Conservation (phyloP, 2,888 invertebrate genomes). For the Yponomeuta malinellus region DNA sequence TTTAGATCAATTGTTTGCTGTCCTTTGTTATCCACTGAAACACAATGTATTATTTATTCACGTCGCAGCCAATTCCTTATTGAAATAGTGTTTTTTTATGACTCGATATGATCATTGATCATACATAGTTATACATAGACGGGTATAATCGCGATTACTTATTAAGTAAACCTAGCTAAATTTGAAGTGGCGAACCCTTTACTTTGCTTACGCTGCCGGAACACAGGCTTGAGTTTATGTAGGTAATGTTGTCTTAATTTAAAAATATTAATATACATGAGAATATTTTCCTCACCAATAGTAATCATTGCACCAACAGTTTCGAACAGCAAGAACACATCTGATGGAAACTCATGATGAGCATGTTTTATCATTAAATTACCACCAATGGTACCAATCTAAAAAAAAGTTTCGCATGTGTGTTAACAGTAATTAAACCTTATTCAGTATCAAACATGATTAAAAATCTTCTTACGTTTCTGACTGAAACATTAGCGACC, state of each 20-base stretch:
- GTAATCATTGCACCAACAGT: slow-evolving; percentile 59
- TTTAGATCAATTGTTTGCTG: not conserved
- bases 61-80: not conserved
- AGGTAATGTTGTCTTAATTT: not conserved
- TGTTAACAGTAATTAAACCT: not conserved
- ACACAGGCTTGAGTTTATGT: not conserved
- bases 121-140: no score
- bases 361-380: slow-evolving; percentile 79
- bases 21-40: not conserved
- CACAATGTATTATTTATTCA: not conserved
- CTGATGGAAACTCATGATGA: slow-evolving; percentile 83
- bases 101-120: not conserved
- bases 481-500: slow-evolving; percentile 82
- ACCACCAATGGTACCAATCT: slow-evolving; percentile 84
- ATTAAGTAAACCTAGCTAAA: not conserved
- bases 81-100: not conserved
- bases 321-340: slow-evolving; percentile 81
- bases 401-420: slow-evolving; percentile 26
- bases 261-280: slow-evolving; percentile 4
- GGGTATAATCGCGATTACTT: no score
- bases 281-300: slow-evolving; percentile 37
- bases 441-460: not conserved
- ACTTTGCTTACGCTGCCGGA: not conserved
- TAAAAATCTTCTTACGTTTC: slow-evolving; percentile 75
- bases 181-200: not conserved